Percentiles rank a stretch among this genome's conserved stretches.
These are phyloP conservation scores for Anorthoa munda DNA, from an alignment of 2,888 invertebrate species.

Conservation along the genomic window DNA sequence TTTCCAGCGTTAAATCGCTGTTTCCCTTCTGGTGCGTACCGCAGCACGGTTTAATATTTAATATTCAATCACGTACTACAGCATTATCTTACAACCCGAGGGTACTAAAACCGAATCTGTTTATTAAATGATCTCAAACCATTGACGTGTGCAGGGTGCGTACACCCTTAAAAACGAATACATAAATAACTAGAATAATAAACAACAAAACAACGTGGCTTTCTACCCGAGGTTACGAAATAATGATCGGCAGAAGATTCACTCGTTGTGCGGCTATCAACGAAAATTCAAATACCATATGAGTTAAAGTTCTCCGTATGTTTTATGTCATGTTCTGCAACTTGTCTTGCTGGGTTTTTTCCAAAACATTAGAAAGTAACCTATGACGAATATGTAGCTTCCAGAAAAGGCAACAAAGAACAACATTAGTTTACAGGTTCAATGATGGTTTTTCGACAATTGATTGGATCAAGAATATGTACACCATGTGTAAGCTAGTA, in stretches of 20 bases:
- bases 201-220: constrained; percentile 45
- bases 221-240: constrained; percentile 12
- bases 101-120: constrained; percentile 40
- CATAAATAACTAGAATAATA: constrained; percentile 46
- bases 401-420: too few relatives aligned
- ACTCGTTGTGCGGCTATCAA: background rate
- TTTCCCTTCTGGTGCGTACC: background rate
- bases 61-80: constrained; percentile 36
- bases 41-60: constrained; percentile 33
- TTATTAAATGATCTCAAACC: constrained; percentile 47
- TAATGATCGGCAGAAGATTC: constrained; percentile 47
- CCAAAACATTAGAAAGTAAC: background rate
- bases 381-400: too few relatives aligned
- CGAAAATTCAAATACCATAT: background rate
- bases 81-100: constrained; percentile 24
- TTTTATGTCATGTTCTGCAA: background rate
- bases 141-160: constrained; percentile 18
- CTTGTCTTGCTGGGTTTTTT: background rate
- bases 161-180: constrained; percentile 49
- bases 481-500: too few relatives aligned
- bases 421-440: too few relatives aligned
- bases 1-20: constrained; percentile 9
- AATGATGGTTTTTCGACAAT: too few relatives aligned
- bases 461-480: too few relatives aligned
- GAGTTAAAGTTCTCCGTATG: background rate